These are phyloP conservation scores for Cyclophora albipunctata DNA, from an alignment of 2,888 invertebrate species.

Conservation along the genomic window DNA sequence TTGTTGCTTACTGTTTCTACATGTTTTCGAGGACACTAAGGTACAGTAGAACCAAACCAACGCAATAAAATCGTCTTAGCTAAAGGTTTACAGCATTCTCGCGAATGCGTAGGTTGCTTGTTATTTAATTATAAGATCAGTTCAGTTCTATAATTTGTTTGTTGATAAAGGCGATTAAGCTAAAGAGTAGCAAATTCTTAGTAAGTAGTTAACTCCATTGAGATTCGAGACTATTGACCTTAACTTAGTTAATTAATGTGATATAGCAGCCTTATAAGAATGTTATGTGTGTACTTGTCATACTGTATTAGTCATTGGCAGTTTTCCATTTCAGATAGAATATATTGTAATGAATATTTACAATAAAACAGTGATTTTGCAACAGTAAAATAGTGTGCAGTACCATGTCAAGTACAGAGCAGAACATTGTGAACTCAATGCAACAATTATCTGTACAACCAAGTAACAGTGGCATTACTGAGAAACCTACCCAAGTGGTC, in stretches of 20 bases:
- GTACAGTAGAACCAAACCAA: conserved; percentile 34
- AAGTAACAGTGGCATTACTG: conserved; percentile 59
- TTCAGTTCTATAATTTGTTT: too few relatives aligned
- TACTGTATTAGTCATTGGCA: conserved; percentile 14
- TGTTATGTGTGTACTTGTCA: too few relatives aligned
- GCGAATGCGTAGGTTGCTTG: conserved; percentile 64
- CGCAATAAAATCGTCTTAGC: conserved; percentile 26
- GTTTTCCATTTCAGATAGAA: conserved; percentile 46
- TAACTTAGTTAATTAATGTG: too few relatives aligned
- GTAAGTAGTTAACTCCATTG: too few relatives aligned
- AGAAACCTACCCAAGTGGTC: conserved; percentile 71
- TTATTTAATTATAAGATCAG: conserved; percentile 23
- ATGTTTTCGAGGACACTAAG: conserved; percentile 33
- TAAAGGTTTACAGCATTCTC: conserved; percentile 33
- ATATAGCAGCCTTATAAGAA: too few relatives aligned
- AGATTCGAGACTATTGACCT: too few relatives aligned
- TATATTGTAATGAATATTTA: conserved; percentile 44
- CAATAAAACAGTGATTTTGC: conserved; percentile 29
- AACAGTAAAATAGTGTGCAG: conserved; percentile 33
- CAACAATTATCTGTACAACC: conserved; percentile 71
- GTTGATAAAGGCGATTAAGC: too few relatives aligned
- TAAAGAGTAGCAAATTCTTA: too few relatives aligned
- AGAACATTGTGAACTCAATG: conserved; percentile 69
- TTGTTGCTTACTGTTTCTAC: neutral
- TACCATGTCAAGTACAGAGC: conserved; percentile 74